Evolutionary conservation across 2,888 invertebrate genomes (phyloP), one percentile per base, ranked within the genome.

Genomic region (Perdita meconis): DNA sequence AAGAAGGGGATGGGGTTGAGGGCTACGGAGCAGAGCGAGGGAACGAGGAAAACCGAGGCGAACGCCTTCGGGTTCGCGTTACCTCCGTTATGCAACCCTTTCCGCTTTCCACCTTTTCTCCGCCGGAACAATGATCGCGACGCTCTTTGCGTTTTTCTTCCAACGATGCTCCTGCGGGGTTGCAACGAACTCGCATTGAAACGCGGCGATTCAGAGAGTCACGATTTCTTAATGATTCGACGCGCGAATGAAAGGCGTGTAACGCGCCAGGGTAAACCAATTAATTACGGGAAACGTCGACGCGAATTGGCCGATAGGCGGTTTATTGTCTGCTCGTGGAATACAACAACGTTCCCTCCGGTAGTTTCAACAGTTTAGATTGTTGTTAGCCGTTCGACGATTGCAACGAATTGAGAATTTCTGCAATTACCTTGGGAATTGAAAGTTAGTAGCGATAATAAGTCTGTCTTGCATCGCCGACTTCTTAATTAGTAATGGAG

Each of bases 51-150:
- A 59, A 47, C 16, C 36, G 16, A 56, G 56, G 38, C n/a, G 36
- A 24, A 56, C 30, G 63, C 44, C 22, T 47, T 19, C 2, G 22
- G 22, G 16, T 44, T 16, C 22, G 16, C 1, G 44, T 19, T 44
- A 19, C 12, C 34, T 16, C 4, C 10, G n/a, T 42, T 34, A n/a
- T 2, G 22, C 10, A 6, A 30, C 24, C 24, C 12, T 38, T 16
- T 16, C 6, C 36, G 10, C 19, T 19, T 22, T 36, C 30, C 60
- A 30, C 13, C 22, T 24, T n/a, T 30, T 12, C 10, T 13, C 22
- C 44, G n/a, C 26, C 34, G 13, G 16, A 71, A 59, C 57, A 64
- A 71, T 53, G 51, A 71, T 71, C 51, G 26, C 22, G 42, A 57
- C 30, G 1, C 30, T 42, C 1, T 56, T 16, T 36, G n/a, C n/a